Evolutionary conservation across 2,797 vertebrate species (phyloP).

Genomic region (Limosa lapponica): DNA sequence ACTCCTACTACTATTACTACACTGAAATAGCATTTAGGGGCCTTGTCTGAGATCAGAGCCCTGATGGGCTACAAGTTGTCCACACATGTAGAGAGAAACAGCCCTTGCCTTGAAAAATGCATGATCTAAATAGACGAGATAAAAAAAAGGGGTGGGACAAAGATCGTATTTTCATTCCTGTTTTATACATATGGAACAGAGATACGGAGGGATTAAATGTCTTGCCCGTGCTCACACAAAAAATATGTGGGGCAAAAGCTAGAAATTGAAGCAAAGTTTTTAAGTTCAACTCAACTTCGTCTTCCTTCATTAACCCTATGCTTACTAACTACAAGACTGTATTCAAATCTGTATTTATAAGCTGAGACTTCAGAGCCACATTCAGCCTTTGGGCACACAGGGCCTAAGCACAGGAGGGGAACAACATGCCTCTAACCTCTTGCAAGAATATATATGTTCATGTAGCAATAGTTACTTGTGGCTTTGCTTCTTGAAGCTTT

Average conservation of each 20-base stretch:
- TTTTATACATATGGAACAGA: conserved; percentile 33
- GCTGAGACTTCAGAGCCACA: accelerated
- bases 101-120: neutral
- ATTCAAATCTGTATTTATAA: neutral
- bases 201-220: conserved; percentile 37
- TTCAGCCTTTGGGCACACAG: neutral
- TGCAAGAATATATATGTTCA: neutral
- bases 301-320: conserved; percentile 17
- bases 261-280: conserved; percentile 3
- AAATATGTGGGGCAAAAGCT: conserved; percentile 50
- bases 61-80: neutral
- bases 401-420: neutral
- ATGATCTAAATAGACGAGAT: neutral
- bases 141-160: neutral
- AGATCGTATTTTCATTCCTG: conserved; percentile 6
- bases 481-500: neutral
- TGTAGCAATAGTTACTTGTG: neutral
- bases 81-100: neutral
- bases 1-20: neutral
- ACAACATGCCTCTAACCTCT: neutral
- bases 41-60: neutral
- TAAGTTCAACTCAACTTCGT: neutral
- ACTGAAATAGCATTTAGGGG: neutral
- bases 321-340: neutral
- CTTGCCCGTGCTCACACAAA: conserved; percentile 40